phyloP scores from a whole-genome alignment of 2,888 invertebrate species.

The Andrena marginata region DNA sequence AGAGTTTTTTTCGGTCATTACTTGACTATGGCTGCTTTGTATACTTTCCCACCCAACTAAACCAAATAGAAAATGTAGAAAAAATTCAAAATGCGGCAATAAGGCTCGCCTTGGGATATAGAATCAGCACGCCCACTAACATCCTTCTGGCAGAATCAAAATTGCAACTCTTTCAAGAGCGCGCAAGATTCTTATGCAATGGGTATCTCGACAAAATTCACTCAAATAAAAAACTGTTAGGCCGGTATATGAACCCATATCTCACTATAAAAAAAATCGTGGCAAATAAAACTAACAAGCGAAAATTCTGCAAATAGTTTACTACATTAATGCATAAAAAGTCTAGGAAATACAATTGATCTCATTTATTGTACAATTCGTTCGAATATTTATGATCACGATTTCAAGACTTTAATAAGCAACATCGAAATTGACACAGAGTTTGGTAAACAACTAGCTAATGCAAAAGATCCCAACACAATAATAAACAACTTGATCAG shows the following conservation, averaged over 20 bases:
- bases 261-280: neutral
- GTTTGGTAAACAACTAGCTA: neutral
- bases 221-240: neutral
- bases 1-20: neutral
- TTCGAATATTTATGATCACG: neutral
- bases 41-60: neutral
- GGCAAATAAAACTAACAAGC: neutral
- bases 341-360: neutral
- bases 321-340: neutral
- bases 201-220: neutral
- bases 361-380: neutral
- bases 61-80: neutral
- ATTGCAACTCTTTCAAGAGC: neutral
- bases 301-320: neutral
- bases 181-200: neutral
- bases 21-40: neutral
- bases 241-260: neutral
- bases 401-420: neutral
- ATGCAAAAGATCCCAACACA: neutral
- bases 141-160: slow-evolving; percentile 2
- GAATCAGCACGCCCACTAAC: slow-evolving; percentile 3
- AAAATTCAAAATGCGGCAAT: slow-evolving; percentile 6
- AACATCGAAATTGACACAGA: neutral
- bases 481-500: neutral
- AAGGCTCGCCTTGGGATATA: neutral